Evolutionary conservation across 1,140 invertebrate species (phyloP).

Genomic region (Frieseomelitta varia): DNA sequence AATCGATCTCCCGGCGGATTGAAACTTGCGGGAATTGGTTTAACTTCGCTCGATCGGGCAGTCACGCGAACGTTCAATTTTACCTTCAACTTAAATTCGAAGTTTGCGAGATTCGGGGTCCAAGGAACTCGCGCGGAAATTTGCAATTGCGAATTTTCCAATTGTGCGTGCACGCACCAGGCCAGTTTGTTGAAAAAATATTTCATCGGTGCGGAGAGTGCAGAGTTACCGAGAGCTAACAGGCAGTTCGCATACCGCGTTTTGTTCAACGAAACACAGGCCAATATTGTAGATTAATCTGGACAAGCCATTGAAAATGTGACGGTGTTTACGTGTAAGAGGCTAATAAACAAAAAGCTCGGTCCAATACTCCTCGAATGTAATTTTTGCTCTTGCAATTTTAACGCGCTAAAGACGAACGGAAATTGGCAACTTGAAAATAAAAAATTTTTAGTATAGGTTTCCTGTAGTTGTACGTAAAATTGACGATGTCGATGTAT

Average conservation of each 20-base stretch:
- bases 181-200: neutral
- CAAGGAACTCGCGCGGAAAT: neutral
- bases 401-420: neutral
- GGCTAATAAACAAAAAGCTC: conserved; percentile 5
- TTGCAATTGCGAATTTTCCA: neutral
- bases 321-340: conserved; percentile 3
- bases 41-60: neutral
- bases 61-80: neutral
- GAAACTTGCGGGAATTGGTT: neutral
- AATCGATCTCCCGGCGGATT: neutral
- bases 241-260: neutral
- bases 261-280: neutral
- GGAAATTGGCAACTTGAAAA: neutral
- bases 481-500: neutral
- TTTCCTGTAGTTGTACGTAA: neutral
- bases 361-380: too few species aligned
- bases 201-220: neutral
- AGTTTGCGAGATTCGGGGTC: neutral
- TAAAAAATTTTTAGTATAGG: neutral
- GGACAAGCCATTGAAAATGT: conserved; percentile 8
- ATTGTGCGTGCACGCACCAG: neutral
- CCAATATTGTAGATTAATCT: conserved; percentile 34
- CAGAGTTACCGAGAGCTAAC: neutral
- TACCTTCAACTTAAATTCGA: neutral
- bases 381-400: conserved; percentile 17